phyloP scores from a whole-genome alignment of 2,113 vertebrate species.

The Cyanoramphus novaezelandiae region DNA sequence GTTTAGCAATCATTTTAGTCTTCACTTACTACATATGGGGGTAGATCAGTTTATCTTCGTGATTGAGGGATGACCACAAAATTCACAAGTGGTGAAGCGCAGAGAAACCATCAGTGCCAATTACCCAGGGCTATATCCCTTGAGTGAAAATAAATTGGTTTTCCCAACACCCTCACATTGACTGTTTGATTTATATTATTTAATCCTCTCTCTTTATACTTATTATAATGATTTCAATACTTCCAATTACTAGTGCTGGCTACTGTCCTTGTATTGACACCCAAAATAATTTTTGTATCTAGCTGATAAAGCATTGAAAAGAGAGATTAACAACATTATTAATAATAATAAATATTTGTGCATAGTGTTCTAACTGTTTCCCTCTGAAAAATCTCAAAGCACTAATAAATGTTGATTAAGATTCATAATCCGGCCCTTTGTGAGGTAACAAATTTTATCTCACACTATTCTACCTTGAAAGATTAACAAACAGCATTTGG shows the following conservation, averaged over 20 bases:
- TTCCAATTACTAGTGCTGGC: conserved; percentile 18
- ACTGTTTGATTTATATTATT: conserved; percentile 15
- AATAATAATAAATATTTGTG: neutral
- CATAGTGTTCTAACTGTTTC: neutral
- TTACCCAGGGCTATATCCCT: neutral
- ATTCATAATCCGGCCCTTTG: neutral
- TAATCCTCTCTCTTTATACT: neutral
- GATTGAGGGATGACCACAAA: conserved; percentile 25
- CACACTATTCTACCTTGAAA: neutral
- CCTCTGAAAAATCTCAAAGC: neutral
- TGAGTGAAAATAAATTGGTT: conserved; percentile 55
- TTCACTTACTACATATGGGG: neutral
- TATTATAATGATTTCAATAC: conserved; percentile 23
- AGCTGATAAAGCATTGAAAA: neutral
- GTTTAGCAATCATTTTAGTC: neutral
- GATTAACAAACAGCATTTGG: neutral
- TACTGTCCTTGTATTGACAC: conserved; percentile 32
- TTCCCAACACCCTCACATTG: neutral
- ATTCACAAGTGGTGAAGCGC: conserved; percentile 23
- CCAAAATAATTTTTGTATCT: conserved; percentile 8
- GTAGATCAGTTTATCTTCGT: conserved; percentile 12
- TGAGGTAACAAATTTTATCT: neutral
- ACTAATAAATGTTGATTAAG: neutral
- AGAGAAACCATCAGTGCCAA: conserved; percentile 21
- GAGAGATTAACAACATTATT: neutral